Percentiles rank a stretch among this genome's conserved stretches.
Conservation (phyloP, 2,888 invertebrate genomes). For the Scaptomyza polygonia region DNA sequence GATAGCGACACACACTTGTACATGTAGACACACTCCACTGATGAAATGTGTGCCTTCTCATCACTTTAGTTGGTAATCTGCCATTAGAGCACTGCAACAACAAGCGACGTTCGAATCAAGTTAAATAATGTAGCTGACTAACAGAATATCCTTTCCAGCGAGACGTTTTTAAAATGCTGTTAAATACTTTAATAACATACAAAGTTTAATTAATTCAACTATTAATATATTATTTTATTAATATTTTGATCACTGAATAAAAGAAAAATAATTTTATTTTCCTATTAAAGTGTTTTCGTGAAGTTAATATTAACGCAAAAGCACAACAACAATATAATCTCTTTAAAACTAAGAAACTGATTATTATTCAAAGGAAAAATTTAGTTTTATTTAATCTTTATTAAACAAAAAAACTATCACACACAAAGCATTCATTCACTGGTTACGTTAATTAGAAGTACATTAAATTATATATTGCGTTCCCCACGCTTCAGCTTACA, state of each 20-base stretch:
- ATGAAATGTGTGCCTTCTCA: conserved; percentile 56
- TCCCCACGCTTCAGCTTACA: neutral
- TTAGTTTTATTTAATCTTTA: too few species aligned
- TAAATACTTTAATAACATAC: too few species aligned
- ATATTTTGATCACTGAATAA: neutral
- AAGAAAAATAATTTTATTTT: too few species aligned
- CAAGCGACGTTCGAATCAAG: conserved; percentile 8
- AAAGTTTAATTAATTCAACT: neutral
- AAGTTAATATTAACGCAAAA: too few species aligned
- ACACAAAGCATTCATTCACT: too few species aligned
- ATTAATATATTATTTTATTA: too few species aligned
- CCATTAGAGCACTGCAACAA: conserved; percentile 32
- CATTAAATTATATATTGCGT: neutral
- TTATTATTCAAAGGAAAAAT: neutral
- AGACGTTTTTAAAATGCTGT: neutral
- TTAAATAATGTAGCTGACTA: neutral
- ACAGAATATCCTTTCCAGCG: conserved; percentile 4
- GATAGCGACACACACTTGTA: conserved; percentile 12
- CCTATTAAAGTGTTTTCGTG: too few species aligned
- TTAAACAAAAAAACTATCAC: too few species aligned
- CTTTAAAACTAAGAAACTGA: neutral
- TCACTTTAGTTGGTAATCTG: conserved; percentile 55
- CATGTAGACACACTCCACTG: conserved; percentile 25
- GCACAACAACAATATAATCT: too few species aligned
- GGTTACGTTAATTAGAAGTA: too few species aligned